These are phyloP conservation scores for Lasioglossum leucozonium DNA, from an alignment of 2,888 invertebrate genomes.

Conservation along the genomic window DNA sequence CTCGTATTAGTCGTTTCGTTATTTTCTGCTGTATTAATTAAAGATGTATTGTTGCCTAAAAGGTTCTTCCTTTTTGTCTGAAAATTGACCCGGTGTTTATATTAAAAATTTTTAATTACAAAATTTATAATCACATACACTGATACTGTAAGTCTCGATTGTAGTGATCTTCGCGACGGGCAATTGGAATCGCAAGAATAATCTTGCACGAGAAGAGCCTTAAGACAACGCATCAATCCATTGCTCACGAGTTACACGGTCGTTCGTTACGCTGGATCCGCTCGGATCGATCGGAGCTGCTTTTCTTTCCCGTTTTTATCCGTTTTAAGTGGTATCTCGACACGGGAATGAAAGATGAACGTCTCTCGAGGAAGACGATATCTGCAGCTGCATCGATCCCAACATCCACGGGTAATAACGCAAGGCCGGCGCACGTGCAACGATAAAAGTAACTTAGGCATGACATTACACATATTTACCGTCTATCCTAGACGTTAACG, in stretches of 20 bases:
- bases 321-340: background rate
- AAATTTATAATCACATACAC: too few species aligned
- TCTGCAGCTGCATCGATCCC: slow-evolving; percentile 10
- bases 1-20: background rate
- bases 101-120: too few species aligned
- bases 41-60: too few species aligned
- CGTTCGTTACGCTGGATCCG: background rate
- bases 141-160: too few species aligned
- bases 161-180: background rate
- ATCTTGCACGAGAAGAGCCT: background rate
- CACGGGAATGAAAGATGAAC: background rate
- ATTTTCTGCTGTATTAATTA: background rate
- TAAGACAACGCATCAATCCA: background rate
- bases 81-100: too few species aligned
- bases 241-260: background rate
- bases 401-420: slow-evolving; percentile 18
- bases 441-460: slow-evolving; percentile 27
- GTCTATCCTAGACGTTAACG: slow-evolving; percentile 16
- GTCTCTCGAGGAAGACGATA: background rate
- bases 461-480: slow-evolving; percentile 20
- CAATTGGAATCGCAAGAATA: background rate
- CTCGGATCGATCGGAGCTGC: background rate
- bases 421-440: slow-evolving; percentile 13
- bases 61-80: too few species aligned
- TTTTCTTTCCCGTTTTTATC: background rate